Base-by-base conservation (phyloP, 2,888 invertebrate genomes). In the Atethmia centrago region DNA sequence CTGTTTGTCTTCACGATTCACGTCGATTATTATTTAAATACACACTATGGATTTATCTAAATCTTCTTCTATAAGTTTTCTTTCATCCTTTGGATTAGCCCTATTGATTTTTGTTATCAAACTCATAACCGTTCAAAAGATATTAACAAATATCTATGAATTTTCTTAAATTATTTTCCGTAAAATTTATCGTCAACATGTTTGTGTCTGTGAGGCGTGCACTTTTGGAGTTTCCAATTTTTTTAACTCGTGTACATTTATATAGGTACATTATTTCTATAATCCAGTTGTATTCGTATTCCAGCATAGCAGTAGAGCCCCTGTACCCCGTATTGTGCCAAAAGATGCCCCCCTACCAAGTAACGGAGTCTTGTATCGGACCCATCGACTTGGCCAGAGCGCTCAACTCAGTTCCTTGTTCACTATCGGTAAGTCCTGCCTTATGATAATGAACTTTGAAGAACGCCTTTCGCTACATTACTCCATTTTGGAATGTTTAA, bases 241-340 rank as follows among this genome's bases (percentile, higher is more conserved):
- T 53, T 53, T 8, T 28, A 53, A 53, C 14, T 53, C 25, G 53
- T 53, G 14, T 53, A 53, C 25, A 28, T 53, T 25, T 25, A 53
- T 53, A 14, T 53, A n/a, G 12, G 12, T 51, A 53, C 0, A 53
- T 53, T 5, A 28, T 55, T 28, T 28, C 19, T 31, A 56, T 56
- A 56, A 9, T 56, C 9, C 19, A 19, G 4, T 71, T 45, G 12
- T 36, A 21, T 55, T 66, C 9, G 0, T 65, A 92, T 59, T 97
- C 87, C 94, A 99, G 99, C 92, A 97, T 99, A 89, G 99, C 98
- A 10, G 98, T 99, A 40, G 99, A 99, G 91, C 99, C 99, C 0
- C 94, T 99, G 56, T 99, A 99, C 93, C 99, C 99, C 0, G 96
- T 96, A 64, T 80, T 96, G 77, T 96, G 96, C 79, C 96, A 96